Evolutionary conservation across 2,797 vertebrate genomes (phyloP).

Genomic region (Bovichtus diacanthus): DNA sequence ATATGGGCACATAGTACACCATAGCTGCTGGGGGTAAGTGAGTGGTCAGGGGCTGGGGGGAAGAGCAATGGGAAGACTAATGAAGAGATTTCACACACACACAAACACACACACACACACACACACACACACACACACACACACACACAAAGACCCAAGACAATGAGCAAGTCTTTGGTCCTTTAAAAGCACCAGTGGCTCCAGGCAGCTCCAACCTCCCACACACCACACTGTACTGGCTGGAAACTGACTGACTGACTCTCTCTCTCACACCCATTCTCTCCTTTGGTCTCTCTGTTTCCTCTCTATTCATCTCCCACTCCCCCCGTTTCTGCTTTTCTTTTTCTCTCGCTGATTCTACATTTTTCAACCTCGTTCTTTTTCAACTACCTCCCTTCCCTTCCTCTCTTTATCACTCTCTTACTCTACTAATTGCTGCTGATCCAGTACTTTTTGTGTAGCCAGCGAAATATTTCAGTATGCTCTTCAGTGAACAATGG

Average conservation of each 20-base stretch:
- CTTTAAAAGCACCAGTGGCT: slow-evolving; percentile 72
- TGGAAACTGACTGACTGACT: slow-evolving; percentile 43
- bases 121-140: slow-evolving; percentile 20
- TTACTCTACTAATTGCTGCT: slow-evolving; percentile 83
- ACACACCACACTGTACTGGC: slow-evolving; percentile 62
- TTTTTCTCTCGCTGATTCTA: slow-evolving; percentile 77
- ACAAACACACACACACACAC: slow-evolving; percentile 21
- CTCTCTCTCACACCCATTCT: slow-evolving; percentile 32
- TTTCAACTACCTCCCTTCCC: slow-evolving; percentile 57
- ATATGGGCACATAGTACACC: slow-evolving; percentile 44
- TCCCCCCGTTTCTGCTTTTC: slow-evolving; percentile 50
- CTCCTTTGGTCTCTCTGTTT: slow-evolving; percentile 12
- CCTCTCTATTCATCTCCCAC: slow-evolving; percentile 57
- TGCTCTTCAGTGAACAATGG: slow-evolving; percentile 80
- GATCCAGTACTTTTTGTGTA: slow-evolving; percentile 82
- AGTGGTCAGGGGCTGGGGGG: slow-evolving; percentile 65
- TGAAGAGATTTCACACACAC: slow-evolving; percentile 60
- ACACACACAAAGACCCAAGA: slow-evolving; percentile 55
- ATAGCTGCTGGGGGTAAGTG: slow-evolving; percentile 71
- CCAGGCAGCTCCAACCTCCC: slow-evolving; percentile 61
- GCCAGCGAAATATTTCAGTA: slow-evolving; percentile 81
- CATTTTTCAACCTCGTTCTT: slow-evolving; percentile 71
- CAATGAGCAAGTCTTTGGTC: slow-evolving; percentile 69
- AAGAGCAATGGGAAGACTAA: slow-evolving; percentile 63
- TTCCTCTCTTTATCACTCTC: slow-evolving; percentile 78